Evolutionary conservation across 2,797 vertebrate species (phyloP).

Genomic region (Sylvia borin): DNA sequence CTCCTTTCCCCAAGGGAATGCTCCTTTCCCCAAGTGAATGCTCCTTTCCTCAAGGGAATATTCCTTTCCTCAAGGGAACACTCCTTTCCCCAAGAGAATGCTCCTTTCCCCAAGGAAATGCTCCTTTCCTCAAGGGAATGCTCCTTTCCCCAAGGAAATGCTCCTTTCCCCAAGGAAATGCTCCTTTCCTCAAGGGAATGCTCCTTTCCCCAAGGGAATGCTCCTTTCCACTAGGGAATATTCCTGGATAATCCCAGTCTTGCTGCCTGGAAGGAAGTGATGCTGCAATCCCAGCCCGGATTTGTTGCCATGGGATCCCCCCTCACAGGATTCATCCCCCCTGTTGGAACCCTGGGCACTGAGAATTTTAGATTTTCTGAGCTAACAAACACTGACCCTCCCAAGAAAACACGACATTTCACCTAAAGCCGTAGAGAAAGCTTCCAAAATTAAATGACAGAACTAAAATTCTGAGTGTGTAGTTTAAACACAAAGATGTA

Average conservation of each 20-base stretch:
- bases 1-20: no score
- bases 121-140: no score
- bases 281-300: background rate
- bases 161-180: no score
- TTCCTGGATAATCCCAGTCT: background rate
- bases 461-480: background rate
- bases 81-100: no score
- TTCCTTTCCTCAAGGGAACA: no score
- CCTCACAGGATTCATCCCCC: background rate
- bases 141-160: no score
- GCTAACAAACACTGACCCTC: background rate
- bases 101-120: no score
- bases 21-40: no score
- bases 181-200: no score
- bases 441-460: background rate
- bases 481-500: background rate
- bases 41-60: no score
- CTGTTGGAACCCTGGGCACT: background rate
- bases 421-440: background rate
- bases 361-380: background rate
- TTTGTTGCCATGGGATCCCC: background rate
- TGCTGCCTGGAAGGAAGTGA: background rate
- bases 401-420: background rate
- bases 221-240: no score
- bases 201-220: no score